Percentiles rank a stretch among this genome's conserved stretches.
phyloP scores from a whole-genome alignment of 2,888 invertebrate species.

The Amphipoea lucens region DNA sequence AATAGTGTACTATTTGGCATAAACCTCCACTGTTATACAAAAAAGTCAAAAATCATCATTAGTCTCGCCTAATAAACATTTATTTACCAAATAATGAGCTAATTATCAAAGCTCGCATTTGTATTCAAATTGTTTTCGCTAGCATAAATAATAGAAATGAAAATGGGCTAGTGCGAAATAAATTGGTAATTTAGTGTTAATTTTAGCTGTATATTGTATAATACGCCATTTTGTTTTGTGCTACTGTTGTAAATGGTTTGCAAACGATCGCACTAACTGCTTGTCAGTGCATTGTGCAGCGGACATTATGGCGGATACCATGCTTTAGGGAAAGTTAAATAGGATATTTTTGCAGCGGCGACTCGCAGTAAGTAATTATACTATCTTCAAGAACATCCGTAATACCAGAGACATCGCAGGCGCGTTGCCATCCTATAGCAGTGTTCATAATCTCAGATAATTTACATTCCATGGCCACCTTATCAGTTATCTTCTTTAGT shows the following conservation, averaged over 20 bases:
- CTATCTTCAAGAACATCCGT: background rate
- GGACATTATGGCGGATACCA: constrained; percentile 67
- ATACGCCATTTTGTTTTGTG: constrained; percentile 69
- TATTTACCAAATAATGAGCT: constrained; percentile 35
- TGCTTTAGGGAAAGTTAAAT: background rate
- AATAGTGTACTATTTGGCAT: constrained; percentile 3
- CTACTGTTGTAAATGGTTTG: constrained; percentile 72
- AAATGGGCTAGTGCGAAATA: constrained; percentile 48
- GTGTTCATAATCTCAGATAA: background rate
- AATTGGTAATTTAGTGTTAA: constrained; percentile 67
- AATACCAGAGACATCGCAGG: background rate
- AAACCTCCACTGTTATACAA: background rate
- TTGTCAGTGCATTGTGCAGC: constrained; percentile 70
- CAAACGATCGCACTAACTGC: constrained; percentile 75
- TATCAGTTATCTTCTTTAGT: background rate
- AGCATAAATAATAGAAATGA: constrained; percentile 49
- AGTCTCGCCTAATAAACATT: constrained; percentile 25
- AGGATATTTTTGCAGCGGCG: constrained; percentile 11
- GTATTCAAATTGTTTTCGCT: constrained; percentile 53
- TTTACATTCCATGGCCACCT: background rate
- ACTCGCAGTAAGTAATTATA: background rate
- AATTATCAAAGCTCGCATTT: constrained; percentile 50
- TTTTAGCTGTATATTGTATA: constrained; percentile 58
- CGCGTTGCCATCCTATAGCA: background rate
- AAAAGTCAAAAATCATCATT: constrained; percentile 35